Base-by-base conservation (phyloP, 2,113 vertebrate species). In the Chlorocebus sabaeus region DNA sequence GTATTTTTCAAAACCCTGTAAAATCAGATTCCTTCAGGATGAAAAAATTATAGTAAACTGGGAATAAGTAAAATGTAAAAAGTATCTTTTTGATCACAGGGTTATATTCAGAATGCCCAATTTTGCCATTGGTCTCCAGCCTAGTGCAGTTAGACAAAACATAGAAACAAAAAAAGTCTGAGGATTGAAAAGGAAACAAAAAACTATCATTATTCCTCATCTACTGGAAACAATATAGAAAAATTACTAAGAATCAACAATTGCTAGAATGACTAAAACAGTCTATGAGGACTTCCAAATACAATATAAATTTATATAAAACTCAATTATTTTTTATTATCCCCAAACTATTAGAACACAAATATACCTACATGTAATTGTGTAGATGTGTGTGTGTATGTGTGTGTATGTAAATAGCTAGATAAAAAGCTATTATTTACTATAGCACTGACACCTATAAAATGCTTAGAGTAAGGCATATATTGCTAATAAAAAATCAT, bases 311-410 rank as follows among this genome's bases (percentile, higher is more conserved):
- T 83, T 64, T 30, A 88, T 78, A 79, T 20, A 72, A 78, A 90
- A 43, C 4, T 88, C 59, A 90, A 25, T 61, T 79, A 85, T 85
- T 96, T 96, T 96, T 95, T 89, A 67, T 86, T 17, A 96, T 13
- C 30, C 35, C 32, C 23, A 48, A 88, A 76, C 76, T 83, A 67
- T 61, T 90, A 59, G 40, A 75, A n/a, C 50, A 32, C 13, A 57
- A 48, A 43, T 57, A 40, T 8, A 83, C 25, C 78, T 57, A 48
- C 30, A 30, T 32, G 6, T 45, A n/a, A 35, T 64, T 30, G 11
- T 30, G 27, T 35, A 20, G 1, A 32, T 22, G 8, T 75, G 22
- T 78, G 3, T 61, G 4, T 84, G 25, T 68, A 0, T 38, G 7
- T 68, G 1, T 38, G 7, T 84, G 38, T 22, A 12, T 72, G 13